These are phyloP conservation scores for Limosa lapponica DNA, from an alignment of 2,797 vertebrate species.

Conservation along the genomic window DNA sequence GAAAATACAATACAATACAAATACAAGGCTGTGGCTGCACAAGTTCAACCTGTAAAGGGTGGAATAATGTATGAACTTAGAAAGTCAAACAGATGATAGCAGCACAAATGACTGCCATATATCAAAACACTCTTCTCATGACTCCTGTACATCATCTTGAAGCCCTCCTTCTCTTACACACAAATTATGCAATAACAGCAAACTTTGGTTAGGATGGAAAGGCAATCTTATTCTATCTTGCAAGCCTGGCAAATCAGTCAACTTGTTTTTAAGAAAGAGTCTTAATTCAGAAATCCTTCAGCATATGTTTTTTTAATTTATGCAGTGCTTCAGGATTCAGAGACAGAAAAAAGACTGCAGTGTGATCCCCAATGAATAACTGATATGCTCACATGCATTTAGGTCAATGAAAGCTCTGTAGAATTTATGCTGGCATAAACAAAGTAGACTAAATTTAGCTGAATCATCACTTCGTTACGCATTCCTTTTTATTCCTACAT, in stretches of 20 bases:
- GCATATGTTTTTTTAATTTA: neutral
- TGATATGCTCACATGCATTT: neutral
- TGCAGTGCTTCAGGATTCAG: neutral
- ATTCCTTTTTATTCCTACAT: neutral
- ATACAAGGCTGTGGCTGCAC: neutral
- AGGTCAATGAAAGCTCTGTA: conserved; percentile 12
- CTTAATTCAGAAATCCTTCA: conserved; percentile 10
- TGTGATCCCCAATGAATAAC: neutral
- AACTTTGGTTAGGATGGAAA: neutral
- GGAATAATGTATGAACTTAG: neutral
- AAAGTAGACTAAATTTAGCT: conserved; percentile 13
- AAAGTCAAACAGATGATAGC: neutral
- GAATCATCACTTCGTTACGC: neutral
- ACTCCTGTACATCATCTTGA: neutral
- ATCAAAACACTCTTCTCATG: neutral
- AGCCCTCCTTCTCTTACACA: neutral
- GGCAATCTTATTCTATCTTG: neutral
- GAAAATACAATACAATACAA: neutral
- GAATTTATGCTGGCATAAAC: neutral
- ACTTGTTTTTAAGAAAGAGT: neutral
- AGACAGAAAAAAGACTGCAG: neutral
- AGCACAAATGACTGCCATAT: neutral
- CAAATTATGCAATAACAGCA: neutral
- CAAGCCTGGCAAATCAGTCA: conserved; percentile 2
- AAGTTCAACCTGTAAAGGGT: neutral